These are phyloP conservation scores for Perdita meconis DNA, from an alignment of 2,888 invertebrate species.

Conservation along the genomic window DNA sequence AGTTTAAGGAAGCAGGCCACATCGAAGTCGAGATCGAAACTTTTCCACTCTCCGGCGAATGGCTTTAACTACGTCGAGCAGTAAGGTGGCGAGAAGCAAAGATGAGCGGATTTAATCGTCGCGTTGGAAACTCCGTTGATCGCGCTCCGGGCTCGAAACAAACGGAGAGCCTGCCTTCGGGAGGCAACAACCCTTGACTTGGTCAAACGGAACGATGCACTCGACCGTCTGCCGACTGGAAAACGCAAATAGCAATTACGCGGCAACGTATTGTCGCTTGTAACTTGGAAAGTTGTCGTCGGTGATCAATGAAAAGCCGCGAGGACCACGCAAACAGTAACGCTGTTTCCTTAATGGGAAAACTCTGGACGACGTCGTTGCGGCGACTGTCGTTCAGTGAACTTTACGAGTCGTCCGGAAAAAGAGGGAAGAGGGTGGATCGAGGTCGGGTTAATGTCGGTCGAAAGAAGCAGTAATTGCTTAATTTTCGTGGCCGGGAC, in stretches of 20 bases:
- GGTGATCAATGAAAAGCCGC: conserved; percentile 22
- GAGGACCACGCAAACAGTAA: conserved; percentile 31
- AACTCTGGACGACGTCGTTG: conserved; percentile 47
- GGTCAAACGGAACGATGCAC: conserved; percentile 13
- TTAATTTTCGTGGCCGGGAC: conserved; percentile 43
- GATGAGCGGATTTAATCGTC: conserved; percentile 29
- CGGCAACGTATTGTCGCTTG: conserved; percentile 17
- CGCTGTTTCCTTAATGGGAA: conserved; percentile 54
- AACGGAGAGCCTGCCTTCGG: background rate
- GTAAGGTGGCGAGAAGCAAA: background rate
- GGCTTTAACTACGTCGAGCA: background rate
- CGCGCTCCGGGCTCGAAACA: background rate
- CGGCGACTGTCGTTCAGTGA: conserved; percentile 4
- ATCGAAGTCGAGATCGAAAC: conserved; percentile 1
- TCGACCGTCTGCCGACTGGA: background rate
- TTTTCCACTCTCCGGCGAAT: conserved; percentile 4
- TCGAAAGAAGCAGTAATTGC: conserved; percentile 50
- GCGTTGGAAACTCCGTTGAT: background rate
- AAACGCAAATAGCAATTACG: conserved; percentile 42
- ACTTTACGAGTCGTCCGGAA: conserved; percentile 8
- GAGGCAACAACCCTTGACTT: background rate
- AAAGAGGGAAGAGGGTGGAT: conserved; percentile 17
- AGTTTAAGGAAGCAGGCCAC: conserved; percentile 2
- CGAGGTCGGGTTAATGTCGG: conserved; percentile 33
- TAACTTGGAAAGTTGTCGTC: conserved; percentile 13